Percentiles rank a stretch among this genome's conserved stretches.
These are phyloP conservation scores for Bedellia somnulentella DNA, from an alignment of 2,888 invertebrate genomes.

Conservation along the genomic window DNA sequence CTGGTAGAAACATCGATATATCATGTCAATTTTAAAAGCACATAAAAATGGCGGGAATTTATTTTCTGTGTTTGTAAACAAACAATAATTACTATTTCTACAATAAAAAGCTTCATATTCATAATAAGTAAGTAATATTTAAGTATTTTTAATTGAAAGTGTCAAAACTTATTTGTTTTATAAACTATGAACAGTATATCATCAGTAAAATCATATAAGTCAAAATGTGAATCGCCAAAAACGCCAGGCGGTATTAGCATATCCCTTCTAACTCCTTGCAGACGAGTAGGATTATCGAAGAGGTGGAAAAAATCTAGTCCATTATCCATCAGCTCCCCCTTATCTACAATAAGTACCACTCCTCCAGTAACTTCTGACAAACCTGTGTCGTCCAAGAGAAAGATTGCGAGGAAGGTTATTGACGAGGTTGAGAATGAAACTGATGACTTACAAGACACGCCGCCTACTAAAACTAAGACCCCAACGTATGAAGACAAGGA, in stretches of 20 bases:
- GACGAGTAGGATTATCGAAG: constrained; percentile 54
- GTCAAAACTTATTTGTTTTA: too few relatives aligned
- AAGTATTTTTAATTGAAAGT: too few relatives aligned
- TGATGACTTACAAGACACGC: too few relatives aligned
- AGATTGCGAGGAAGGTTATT: neutral
- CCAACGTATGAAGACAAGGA: too few relatives aligned
- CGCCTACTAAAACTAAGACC: too few relatives aligned
- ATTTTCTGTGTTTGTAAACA: too few relatives aligned
- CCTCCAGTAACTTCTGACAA: neutral
- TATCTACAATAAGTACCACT: neutral
- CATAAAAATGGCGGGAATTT: too few relatives aligned
- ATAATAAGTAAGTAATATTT: too few relatives aligned
- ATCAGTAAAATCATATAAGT: constrained; percentile 7
- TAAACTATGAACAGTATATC: constrained; percentile 3
- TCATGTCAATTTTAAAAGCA: too few relatives aligned
- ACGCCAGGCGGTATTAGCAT: constrained; percentile 55
- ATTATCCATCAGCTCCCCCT: constrained; percentile 4
- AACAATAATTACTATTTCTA: too few relatives aligned
- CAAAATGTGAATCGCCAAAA: constrained; percentile 31
- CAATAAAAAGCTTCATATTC: too few relatives aligned
- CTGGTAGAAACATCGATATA: too few relatives aligned
- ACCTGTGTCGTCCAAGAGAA: neutral
- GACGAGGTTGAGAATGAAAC: neutral
- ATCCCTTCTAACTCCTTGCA: constrained; percentile 51
- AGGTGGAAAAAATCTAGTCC: constrained; percentile 35